A percentile compares a stretch with the other conserved stretches of the same genome.
Conservation (phyloP, 1,140 invertebrate genomes). For the Drosophila baimaii region DNA sequence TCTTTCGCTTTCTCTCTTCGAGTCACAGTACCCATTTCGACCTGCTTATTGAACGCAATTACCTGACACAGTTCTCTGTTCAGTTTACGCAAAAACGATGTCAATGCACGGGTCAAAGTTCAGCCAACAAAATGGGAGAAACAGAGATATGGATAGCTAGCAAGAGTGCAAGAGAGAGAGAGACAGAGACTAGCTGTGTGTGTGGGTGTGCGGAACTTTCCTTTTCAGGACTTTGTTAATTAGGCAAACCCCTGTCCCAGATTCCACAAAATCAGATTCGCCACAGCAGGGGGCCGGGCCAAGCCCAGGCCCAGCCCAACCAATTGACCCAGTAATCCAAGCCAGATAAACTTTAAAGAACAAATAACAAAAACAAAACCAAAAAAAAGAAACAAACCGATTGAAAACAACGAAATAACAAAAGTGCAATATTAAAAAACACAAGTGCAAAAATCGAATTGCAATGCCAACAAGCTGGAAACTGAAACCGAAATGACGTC, state of each 20-base stretch:
- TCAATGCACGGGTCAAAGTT: conserved; percentile 77
- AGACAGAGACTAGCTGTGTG: neutral
- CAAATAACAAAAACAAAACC: neutral
- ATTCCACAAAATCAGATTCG: conserved; percentile 38
- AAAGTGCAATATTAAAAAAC: conserved; percentile 59
- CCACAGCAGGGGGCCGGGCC: conserved; percentile 6
- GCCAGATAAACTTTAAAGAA: conserved; percentile 61
- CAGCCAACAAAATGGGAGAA: conserved; percentile 22
- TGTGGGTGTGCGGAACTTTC: conserved; percentile 26
- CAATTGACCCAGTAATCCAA: conserved; percentile 66
- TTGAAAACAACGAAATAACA: conserved; percentile 14
- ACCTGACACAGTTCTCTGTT: conserved; percentile 68
- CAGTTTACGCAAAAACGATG: conserved; percentile 68
- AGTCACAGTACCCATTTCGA: conserved; percentile 44
- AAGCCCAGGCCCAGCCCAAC: conserved; percentile 8
- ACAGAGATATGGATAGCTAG: neutral
- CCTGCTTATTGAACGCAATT: conserved; percentile 82
- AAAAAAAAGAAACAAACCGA: neutral
- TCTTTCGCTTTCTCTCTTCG: conserved; percentile 5
- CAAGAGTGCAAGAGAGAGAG: neutral
- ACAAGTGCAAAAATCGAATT: conserved; percentile 62
- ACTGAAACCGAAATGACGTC: conserved; percentile 49
- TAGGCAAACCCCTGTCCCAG: conserved; percentile 51
- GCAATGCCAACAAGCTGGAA: conserved; percentile 62
- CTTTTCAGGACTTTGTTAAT: conserved; percentile 73